A percentile compares a stretch with the other conserved stretches of the same genome.
Conservation (phyloP, 1,140 invertebrate species). For the Drosophila ogumai region DNA sequence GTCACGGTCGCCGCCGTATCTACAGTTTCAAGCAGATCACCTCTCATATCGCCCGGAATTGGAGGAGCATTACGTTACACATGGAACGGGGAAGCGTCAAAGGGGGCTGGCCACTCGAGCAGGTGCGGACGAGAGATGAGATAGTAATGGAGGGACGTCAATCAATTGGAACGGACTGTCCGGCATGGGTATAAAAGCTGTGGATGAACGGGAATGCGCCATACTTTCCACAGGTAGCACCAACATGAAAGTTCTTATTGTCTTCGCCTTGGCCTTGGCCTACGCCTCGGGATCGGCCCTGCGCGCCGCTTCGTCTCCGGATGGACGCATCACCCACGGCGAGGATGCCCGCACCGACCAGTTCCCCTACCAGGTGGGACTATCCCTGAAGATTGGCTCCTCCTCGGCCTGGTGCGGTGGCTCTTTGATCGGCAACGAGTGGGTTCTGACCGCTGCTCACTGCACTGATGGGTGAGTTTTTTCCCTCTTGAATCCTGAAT, state of each 20-base stretch:
- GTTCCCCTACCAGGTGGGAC: constrained; percentile 84
- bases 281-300: constrained; percentile 63
- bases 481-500: background rate
- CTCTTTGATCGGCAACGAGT: constrained; percentile 86
- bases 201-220: background rate
- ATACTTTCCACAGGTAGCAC: constrained; percentile 52
- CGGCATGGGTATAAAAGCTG: constrained; percentile 44
- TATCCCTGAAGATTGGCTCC: constrained; percentile 66
- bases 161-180: background rate
- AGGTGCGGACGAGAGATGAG: constrained; percentile 27
- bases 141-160: constrained; percentile 31
- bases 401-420: constrained; percentile 85
- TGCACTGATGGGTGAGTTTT: constrained; percentile 84
- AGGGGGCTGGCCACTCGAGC: constrained; percentile 36
- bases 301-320: constrained; percentile 18
- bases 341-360: constrained; percentile 65
- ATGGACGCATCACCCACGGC: constrained; percentile 80
- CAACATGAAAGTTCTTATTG: constrained; percentile 75
- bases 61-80: constrained; percentile 20
- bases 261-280: constrained; percentile 74
- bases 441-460: constrained; percentile 87
- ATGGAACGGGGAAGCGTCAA: constrained; percentile 15
- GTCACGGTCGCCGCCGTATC: constrained; percentile 32
- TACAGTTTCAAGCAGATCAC: constrained; percentile 42
- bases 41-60: constrained; percentile 42